These are phyloP conservation scores for Eubasilissa splendida DNA, from an alignment of 2,888 invertebrate species.

Conservation along the genomic window DNA sequence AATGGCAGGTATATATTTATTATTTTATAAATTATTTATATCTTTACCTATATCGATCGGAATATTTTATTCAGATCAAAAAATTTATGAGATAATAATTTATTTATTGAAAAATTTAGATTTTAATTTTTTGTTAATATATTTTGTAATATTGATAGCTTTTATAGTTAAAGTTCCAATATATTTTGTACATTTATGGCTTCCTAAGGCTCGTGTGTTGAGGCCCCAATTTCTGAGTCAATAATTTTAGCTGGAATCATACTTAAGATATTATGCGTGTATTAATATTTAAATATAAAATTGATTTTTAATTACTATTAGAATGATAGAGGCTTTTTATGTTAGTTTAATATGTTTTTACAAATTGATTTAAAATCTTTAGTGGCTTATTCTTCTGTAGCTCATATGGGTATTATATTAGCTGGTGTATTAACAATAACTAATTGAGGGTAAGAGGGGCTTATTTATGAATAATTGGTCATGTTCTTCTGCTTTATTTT, in stretches of 20 bases:
- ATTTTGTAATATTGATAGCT: constrained; percentile 72
- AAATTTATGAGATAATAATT: no score
- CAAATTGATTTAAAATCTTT: constrained; percentile 64
- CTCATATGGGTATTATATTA: constrained; percentile 79
- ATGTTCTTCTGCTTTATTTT: constrained; percentile 80
- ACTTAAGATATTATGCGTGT: constrained; percentile 67
- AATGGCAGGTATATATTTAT: no score
- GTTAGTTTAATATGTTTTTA: constrained; percentile 80
- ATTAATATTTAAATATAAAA: constrained; percentile 63
- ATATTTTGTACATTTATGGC: constrained; percentile 80
- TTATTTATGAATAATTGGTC: constrained; percentile 76
- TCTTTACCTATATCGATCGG: no score
- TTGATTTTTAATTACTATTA: constrained; percentile 72
- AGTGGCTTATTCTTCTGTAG: constrained; percentile 83
- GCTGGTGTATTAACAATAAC: constrained; percentile 73
- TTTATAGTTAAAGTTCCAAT: constrained; percentile 83
- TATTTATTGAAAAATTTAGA: constrained; percentile 50
- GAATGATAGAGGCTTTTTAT: constrained; percentile 70
- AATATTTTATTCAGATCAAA: no score
- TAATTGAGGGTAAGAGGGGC: constrained; percentile 72
- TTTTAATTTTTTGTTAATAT: constrained; percentile 73
- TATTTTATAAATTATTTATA: no score
- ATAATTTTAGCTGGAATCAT: constrained; percentile 73
- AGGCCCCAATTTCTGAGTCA: constrained; percentile 70
- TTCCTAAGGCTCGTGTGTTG: constrained; percentile 85